Conservation (phyloP, 2,888 invertebrate species). For the Podotricha telesiphe region DNA sequence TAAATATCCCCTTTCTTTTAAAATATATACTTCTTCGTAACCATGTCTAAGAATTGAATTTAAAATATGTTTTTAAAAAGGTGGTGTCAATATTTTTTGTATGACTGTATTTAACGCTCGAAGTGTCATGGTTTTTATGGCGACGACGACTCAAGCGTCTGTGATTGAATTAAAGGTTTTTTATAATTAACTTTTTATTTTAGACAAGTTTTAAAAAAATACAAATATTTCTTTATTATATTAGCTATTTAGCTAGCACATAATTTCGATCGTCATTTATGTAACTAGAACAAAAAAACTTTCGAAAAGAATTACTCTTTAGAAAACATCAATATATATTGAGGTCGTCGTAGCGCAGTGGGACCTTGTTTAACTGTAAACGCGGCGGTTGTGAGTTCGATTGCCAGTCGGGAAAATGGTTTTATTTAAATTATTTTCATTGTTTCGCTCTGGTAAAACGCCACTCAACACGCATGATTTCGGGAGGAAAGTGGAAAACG, state of each 20-base stretch:
- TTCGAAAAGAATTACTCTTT: neutral
- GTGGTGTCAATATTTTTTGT: neutral
- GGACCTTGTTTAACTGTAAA: too few species aligned
- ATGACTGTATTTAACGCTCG: slow-evolving; percentile 16
- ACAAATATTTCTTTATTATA: too few species aligned
- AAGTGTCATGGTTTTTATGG: slow-evolving; percentile 1
- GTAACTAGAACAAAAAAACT: neutral
- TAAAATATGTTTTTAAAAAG: neutral
- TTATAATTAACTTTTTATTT: slow-evolving; percentile 3
- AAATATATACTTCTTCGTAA: neutral
- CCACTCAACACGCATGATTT: too few species aligned
- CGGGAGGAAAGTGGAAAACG: too few species aligned
- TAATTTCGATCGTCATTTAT: neutral
- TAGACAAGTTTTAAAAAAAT: neutral
- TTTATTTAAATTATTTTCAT: too few species aligned
- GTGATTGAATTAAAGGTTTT: slow-evolving; percentile 14
- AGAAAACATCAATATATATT: neutral
- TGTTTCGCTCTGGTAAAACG: too few species aligned
- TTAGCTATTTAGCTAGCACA: neutral
- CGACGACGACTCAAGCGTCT: neutral
- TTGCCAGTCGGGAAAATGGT: too few species aligned
- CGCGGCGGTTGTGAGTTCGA: too few species aligned
- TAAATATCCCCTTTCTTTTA: neutral
- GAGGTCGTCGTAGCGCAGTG: too few species aligned
- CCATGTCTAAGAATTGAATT: neutral